A percentile compares a stretch with the other conserved stretches of the same genome.
Evolutionary conservation across 2,797 vertebrate species (phyloP).

Genomic region (Lithobates pipiens): DNA sequence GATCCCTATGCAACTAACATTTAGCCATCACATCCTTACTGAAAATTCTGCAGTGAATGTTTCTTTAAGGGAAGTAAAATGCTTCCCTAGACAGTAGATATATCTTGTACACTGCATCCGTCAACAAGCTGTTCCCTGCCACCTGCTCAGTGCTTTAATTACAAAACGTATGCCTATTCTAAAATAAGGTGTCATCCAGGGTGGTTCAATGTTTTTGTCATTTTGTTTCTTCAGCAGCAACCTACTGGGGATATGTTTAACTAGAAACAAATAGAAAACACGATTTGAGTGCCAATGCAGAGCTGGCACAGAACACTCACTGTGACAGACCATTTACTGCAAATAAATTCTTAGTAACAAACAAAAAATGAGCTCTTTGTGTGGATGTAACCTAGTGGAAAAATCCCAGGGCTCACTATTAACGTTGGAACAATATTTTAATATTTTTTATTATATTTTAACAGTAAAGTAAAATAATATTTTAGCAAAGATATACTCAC

Average conservation of each 20-base stretch:
- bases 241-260: slow-evolving; percentile 57
- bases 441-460: no score
- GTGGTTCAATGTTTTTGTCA: slow-evolving; percentile 54
- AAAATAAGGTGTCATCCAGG: slow-evolving; percentile 43
- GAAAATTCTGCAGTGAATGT: background rate
- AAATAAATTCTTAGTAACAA: slow-evolving; percentile 16
- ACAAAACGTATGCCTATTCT: slow-evolving; percentile 45
- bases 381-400: background rate
- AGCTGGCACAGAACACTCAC: slow-evolving; percentile 45
- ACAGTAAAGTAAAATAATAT: background rate
- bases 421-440: background rate
- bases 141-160: slow-evolving; percentile 59
- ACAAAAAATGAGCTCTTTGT: background rate
- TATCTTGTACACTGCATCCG: slow-evolving; percentile 31
- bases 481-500: slow-evolving; percentile 70
- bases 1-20: background rate
- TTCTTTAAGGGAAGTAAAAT: slow-evolving; percentile 29
- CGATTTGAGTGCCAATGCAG: slow-evolving; percentile 36
- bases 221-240: slow-evolving; percentile 50
- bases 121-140: slow-evolving; percentile 55
- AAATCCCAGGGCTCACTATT: background rate
- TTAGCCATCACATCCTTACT: background rate
- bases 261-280: slow-evolving; percentile 58
- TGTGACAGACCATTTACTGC: slow-evolving; percentile 38
- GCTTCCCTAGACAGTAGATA: background rate